Percentiles rank a stretch among this genome's conserved stretches.
Evolutionary conservation across 2,113 vertebrate genomes (phyloP).

Genomic region (Steatornis caripensis): DNA sequence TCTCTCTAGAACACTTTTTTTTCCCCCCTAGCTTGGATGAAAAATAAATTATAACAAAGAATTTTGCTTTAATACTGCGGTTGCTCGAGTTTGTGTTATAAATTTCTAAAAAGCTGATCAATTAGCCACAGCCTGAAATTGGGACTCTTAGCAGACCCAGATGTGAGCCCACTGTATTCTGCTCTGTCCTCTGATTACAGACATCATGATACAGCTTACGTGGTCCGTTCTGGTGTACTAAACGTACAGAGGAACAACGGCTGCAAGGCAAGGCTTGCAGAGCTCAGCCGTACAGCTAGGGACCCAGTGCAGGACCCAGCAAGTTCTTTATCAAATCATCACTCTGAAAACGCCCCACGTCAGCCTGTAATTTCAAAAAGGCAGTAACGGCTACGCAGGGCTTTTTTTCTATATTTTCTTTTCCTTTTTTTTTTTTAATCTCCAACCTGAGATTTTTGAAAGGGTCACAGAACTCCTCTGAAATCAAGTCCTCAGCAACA

Average conservation of each 20-base stretch:
- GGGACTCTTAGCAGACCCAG: background rate
- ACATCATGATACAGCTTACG: rapidly evolving
- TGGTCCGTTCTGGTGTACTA: background rate
- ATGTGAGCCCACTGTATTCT: background rate
- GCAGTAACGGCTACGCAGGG: background rate
- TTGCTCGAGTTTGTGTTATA: background rate
- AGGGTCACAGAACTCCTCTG: background rate
- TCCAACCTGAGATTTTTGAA: background rate
- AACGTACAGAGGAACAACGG: rapidly evolving
- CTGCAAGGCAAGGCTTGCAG: background rate
- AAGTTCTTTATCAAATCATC: background rate
- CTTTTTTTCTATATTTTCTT: background rate
- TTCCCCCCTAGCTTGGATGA: background rate
- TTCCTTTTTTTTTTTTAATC: background rate
- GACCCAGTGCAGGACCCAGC: background rate
- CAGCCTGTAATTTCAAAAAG: background rate
- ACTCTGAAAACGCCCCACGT: background rate
- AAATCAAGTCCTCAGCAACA: background rate
- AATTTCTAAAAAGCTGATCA: background rate
- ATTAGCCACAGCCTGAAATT: background rate
- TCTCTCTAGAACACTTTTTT: background rate
- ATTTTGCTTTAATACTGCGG: background rate
- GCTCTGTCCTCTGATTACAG: background rate
- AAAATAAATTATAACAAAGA: background rate
- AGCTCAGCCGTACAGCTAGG: background rate